Percentiles rank a stretch among this genome's conserved stretches.
These are phyloP conservation scores for Drepanosiphum platanoidis DNA, from an alignment of 2,888 invertebrate species.

Conservation along the genomic window DNA sequence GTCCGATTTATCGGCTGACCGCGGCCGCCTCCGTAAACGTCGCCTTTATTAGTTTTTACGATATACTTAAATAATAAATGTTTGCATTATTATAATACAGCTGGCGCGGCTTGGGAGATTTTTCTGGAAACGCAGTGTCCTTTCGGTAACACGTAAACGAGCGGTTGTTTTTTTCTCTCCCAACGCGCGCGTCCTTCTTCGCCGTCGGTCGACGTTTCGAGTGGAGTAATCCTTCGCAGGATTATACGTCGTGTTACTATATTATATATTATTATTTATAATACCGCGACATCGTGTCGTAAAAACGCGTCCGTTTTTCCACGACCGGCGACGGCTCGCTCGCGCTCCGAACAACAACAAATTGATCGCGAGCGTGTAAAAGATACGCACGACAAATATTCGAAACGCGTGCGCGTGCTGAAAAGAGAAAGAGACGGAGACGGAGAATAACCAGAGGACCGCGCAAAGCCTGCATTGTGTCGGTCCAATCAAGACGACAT, in stretches of 20 bases:
- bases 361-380: background rate
- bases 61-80: no score
- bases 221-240: no score
- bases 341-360: background rate
- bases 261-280: background rate
- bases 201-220: no score
- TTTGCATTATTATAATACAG: no score
- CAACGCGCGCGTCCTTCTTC: no score
- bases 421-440: background rate
- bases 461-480: constrained; percentile 27
- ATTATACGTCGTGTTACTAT: no score
- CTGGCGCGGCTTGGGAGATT: background rate
- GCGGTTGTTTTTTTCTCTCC: no score
- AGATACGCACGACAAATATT: constrained; percentile 10
- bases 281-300: background rate
- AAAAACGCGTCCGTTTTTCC: background rate
- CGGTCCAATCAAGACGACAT: constrained; percentile 51
- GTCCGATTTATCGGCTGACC: background rate
- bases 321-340: background rate
- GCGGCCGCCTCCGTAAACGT: background rate
- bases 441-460: background rate
- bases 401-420: background rate
- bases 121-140: no score
- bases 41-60: constrained; percentile 1
- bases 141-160: no score